Evolutionary conservation across 1,140 invertebrate species (phyloP), one percentile per base, ranked within the genome.

Genomic region (Lepeophtheirus salmonis): DNA sequence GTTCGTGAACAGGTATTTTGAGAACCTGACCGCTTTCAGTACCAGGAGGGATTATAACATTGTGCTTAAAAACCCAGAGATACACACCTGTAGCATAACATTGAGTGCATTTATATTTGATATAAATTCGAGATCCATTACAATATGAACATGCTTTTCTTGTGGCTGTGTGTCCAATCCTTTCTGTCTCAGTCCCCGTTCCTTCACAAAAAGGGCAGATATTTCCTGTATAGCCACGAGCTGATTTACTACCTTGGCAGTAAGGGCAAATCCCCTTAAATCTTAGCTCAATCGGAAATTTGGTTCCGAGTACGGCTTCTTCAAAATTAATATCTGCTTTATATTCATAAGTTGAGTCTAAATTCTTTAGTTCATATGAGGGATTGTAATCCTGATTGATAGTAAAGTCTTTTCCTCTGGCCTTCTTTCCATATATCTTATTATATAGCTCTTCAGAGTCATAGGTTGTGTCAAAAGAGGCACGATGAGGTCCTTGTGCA

Each of bases 171-270:
- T 55, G 59, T 1, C 59, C 59, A 23, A 50, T 53, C 24, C 50
- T 61, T 14, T 56, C 50, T 4, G 59, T 61, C 23, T 61, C 59
- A n/a, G 13, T 50, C 13, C 59, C 59, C 17, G 59, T 61, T 21
- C 59, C 59, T 18, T 61, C 59, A 54, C 59, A 61, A 25, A 3
- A 61, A 12, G 51, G 50, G 25, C 59, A 61, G 12, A 53, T 20
- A 22, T 53, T 53, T 50, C 50, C 50, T 14, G 26, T 51, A 24
- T 26, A 60, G 14, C 57, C 57, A 4, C 18, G 57, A 4, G 23
- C 57, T 6, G 30, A 20, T 21, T 26, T 16, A 21, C n/a, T 21
- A 4, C 57, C 57, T 14, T 16, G 3, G 23, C 57, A 60, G 4
- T 60, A 30, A 2, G 12, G 13, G 41, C 57, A 60, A 51, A 51